These are phyloP conservation scores for Xestia rhomboidea DNA, from an alignment of 2,888 invertebrate species.

Conservation along the genomic window DNA sequence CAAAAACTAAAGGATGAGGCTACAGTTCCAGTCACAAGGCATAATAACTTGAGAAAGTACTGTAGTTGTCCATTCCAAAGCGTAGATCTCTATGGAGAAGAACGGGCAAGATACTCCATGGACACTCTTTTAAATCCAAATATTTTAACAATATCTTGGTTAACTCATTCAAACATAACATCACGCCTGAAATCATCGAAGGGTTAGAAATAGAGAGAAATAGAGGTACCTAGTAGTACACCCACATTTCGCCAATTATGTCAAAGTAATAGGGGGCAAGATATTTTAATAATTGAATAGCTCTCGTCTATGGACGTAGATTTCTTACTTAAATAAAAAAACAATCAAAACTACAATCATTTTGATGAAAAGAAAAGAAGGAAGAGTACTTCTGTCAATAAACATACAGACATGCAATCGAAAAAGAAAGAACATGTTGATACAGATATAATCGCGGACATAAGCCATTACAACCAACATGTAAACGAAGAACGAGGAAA, in stretches of 20 bases:
- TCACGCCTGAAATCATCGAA: background rate
- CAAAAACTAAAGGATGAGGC: no score
- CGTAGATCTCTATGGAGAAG: no score
- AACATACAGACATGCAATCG: no score
- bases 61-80: no score
- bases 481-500: conserved; percentile 43
- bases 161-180: no score
- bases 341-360: background rate
- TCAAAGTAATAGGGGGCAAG: background rate
- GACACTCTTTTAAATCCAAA: no score
- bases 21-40: no score
- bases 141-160: no score
- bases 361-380: background rate
- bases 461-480: conserved; percentile 29
- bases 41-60: no score
- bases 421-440: background rate
- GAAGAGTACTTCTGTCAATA: background rate
- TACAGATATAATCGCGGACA: conserved; percentile 3
- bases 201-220: no score
- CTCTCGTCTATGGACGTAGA: background rate
- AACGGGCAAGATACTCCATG: no score
- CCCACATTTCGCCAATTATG: background rate
- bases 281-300: background rate
- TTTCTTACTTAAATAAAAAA: background rate
- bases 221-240: background rate